Percentiles rank a stretch among this genome's conserved stretches.
Evolutionary conservation across 2,797 vertebrate species (phyloP).

Genomic region (Lerista edwardsae): DNA sequence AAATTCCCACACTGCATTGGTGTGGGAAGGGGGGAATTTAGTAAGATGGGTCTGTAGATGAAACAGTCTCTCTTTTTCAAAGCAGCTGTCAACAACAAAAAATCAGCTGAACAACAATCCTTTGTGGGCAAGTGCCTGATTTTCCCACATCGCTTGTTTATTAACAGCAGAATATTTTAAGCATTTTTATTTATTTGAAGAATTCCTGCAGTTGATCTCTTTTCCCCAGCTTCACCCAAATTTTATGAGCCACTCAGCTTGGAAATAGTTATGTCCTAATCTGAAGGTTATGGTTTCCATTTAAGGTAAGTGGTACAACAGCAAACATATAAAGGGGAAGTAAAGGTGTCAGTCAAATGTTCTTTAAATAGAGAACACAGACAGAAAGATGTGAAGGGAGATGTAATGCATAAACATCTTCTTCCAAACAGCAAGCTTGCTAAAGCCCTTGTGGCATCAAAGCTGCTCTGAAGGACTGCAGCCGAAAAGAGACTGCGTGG

Average conservation of each 20-base stretch:
- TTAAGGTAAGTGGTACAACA: conserved; percentile 24
- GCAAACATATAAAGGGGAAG: neutral
- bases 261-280: conserved; percentile 55
- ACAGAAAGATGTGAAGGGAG: neutral
- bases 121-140: conserved; percentile 4
- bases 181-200: no score
- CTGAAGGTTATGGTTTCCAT: conserved; percentile 38
- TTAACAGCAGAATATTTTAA: conserved; percentile 37
- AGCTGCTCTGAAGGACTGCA: conserved; percentile 23
- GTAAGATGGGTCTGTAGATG: no score
- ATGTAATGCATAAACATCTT: conserved; percentile 8
- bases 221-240: conserved; percentile 44
- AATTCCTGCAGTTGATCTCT: neutral
- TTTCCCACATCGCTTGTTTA: conserved; percentile 49
- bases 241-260: neutral
- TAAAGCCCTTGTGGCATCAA: conserved; percentile 26
- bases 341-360: conserved; percentile 31
- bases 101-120: neutral
- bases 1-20: no score
- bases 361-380: conserved; percentile 39
- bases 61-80: no score
- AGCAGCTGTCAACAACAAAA: no score
- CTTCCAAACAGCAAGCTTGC: neutral
- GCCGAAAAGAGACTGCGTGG: conserved; percentile 43
- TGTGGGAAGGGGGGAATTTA: no score